These are phyloP conservation scores for Chymomyza amoena DNA, from an alignment of 2,888 invertebrate species.

Conservation along the genomic window DNA sequence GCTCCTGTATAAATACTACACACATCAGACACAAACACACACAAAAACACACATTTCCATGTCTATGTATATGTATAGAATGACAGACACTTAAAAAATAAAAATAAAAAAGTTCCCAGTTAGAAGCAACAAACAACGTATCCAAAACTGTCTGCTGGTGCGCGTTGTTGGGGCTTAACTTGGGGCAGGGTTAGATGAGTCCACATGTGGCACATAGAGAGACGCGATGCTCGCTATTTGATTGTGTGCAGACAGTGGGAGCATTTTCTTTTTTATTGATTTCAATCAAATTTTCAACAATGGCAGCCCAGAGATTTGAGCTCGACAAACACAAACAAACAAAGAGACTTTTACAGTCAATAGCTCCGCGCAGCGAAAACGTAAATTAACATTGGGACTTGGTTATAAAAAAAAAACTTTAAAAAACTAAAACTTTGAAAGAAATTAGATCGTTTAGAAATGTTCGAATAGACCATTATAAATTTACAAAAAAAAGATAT, in stretches of 20 bases:
- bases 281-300: constrained; percentile 32
- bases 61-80: constrained; percentile 5
- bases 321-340: background rate
- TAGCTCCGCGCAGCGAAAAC: background rate
- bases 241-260: constrained; percentile 12
- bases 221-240: background rate
- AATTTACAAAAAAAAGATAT: too few species aligned
- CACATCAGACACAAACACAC: constrained; percentile 9
- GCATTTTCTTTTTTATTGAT: constrained; percentile 3
- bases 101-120: constrained; percentile 22
- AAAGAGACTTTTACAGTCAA: background rate
- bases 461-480: too few species aligned
- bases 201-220: background rate
- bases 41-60: constrained; percentile 8
- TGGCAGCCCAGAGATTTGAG: constrained; percentile 12
- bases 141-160: constrained; percentile 28
- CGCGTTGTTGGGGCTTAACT: background rate
- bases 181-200: background rate
- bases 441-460: too few species aligned
- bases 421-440: too few species aligned
- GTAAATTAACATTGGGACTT: constrained; percentile 43
- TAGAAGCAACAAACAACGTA: constrained; percentile 22
- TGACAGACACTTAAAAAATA: background rate
- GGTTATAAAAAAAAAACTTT: background rate
- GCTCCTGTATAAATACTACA: constrained; percentile 53